Evolutionary conservation across 2,113 vertebrate species (phyloP).

Genomic region (Edolisoma coerulescens): DNA sequence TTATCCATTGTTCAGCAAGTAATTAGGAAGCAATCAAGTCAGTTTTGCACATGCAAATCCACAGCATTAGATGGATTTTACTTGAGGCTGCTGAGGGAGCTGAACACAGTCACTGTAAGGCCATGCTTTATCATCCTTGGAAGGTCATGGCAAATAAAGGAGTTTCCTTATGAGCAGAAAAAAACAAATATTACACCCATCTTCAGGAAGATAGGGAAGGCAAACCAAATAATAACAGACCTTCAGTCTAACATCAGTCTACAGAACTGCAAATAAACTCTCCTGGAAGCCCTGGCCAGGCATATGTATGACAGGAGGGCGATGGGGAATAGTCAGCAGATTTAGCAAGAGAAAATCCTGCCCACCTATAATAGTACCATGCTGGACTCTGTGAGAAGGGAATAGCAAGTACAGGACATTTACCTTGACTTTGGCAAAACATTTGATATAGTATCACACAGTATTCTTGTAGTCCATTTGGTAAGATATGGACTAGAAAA

Average conservation of each 20-base stretch:
- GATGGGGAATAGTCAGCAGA: neutral
- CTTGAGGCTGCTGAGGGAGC: neutral
- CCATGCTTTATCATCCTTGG: neutral
- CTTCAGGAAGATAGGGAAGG: neutral
- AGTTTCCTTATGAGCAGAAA: neutral
- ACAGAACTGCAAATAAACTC: neutral
- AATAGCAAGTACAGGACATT: neutral
- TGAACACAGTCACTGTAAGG: neutral
- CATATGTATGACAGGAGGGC: neutral
- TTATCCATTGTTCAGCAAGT: neutral
- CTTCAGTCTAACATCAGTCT: neutral
- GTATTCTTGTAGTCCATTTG: neutral
- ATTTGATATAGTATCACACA: neutral
- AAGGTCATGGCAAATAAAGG: neutral
- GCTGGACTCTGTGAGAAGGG: neutral
- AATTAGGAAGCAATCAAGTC: neutral
- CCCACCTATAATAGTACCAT: neutral
- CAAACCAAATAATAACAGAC: neutral
- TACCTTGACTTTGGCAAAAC: neutral
- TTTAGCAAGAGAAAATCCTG: neutral
- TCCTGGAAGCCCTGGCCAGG: neutral
- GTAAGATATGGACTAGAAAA: neutral
- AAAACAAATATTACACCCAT: neutral
- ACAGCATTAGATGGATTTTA: neutral
- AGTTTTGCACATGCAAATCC: neutral